Evolutionary conservation across 2,888 invertebrate genomes (phyloP).

Genomic region (Eupeodes luniger): DNA sequence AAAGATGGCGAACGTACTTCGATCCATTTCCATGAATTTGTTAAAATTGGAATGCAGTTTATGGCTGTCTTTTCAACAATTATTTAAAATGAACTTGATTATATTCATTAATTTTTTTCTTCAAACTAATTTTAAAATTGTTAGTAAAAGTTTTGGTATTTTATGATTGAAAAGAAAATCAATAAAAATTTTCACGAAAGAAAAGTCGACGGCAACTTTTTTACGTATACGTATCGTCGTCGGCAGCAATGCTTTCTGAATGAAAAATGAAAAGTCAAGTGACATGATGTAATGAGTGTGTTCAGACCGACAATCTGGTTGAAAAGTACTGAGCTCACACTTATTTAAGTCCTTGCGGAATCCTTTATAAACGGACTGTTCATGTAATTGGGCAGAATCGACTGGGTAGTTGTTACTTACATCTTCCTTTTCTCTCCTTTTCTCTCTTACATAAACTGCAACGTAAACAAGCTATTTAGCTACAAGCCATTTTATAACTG

Average conservation of each 20-base stretch:
- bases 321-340: too few species aligned
- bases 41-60: conserved; percentile 71
- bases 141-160: background rate
- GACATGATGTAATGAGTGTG: background rate
- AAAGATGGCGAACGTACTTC: conserved; percentile 75
- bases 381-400: too few species aligned
- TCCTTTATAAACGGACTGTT: too few species aligned
- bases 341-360: too few species aligned
- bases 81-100: background rate
- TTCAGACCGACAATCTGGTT: background rate
- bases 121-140: conserved; percentile 5
- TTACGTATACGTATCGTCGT: background rate
- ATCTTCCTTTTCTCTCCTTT: too few species aligned
- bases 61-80: background rate
- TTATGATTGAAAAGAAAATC: conserved; percentile 39
- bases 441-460: too few species aligned
- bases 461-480: too few species aligned
- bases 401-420: too few species aligned
- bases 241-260: conserved; percentile 1
- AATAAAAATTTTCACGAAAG: conserved; percentile 40
- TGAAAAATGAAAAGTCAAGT: conserved; percentile 2
- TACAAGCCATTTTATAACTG: too few species aligned
- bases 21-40: conserved; percentile 68
- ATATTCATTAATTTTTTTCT: background rate
- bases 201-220: conserved; percentile 42